phyloP scores from a whole-genome alignment of 37 sponge, comb jelly and placozoan genomes.

The Hexactinellida sp. region DNA sequence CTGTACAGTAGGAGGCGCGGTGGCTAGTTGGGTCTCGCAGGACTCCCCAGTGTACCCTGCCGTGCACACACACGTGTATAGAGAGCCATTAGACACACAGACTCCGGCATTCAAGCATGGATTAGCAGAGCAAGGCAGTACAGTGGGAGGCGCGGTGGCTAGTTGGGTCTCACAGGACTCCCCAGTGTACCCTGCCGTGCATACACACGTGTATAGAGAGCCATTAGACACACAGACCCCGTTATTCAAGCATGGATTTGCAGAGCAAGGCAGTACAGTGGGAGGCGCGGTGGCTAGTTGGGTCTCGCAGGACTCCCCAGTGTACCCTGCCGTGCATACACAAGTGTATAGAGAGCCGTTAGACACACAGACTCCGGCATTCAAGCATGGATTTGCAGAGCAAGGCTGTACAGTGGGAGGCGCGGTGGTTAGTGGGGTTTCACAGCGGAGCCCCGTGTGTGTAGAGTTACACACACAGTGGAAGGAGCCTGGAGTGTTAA shows the following conservation, averaged over 20 bases:
- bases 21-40: neutral
- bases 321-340: slow-evolving; percentile 5
- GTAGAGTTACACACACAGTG: slow-evolving; percentile 9
- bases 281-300: neutral
- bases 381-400: slow-evolving; percentile 19
- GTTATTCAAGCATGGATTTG: slow-evolving; percentile 25
- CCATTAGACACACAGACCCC: slow-evolving; percentile 18
- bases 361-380: slow-evolving; percentile 23
- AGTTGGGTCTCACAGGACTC: neutral
- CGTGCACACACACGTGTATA: slow-evolving; percentile 1
- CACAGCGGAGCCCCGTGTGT: slow-evolving; percentile 8
- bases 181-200: slow-evolving; percentile 21
- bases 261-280: slow-evolving; percentile 14
- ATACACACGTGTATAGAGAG: neutral
- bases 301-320: slow-evolving; percentile 16
- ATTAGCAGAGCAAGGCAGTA: slow-evolving; percentile 7
- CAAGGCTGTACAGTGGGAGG: slow-evolving; percentile 19
- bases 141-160: neutral
- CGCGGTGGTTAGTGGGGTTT: neutral
- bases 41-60: slow-evolving; percentile 10
- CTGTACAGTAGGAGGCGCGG: slow-evolving; percentile 14
- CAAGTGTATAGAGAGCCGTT: neutral
- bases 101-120: slow-evolving; percentile 31
- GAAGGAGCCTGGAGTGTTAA: slow-evolving; percentile 5
- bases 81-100: neutral